Base-by-base conservation (phyloP, 2,888 invertebrate species). In the Polymixis lichenea region DNA sequence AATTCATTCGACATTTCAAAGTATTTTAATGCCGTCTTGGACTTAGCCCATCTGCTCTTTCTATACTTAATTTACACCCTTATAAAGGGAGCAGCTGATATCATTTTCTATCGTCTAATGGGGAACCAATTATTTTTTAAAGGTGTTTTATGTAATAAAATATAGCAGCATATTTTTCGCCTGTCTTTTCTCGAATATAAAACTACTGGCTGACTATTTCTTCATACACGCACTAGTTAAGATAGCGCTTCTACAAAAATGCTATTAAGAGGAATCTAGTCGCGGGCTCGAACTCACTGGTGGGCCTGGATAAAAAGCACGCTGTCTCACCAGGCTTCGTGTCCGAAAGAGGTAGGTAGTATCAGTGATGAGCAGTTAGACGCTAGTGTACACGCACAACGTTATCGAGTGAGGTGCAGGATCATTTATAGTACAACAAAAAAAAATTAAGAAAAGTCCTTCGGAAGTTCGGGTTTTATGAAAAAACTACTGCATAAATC, bases 21-120 rank as follows among this genome's bases (percentile, higher is more conserved):
- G 51, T 76, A 61, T 70, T 66, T 66, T 51, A 64, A 78, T 78
- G 61, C 43, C 15, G 80, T 81, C 73, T 78, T 71, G 38, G 55
- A 70, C 68, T 67, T 46, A 38, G 32, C 32, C 46, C 80, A 83
- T 73, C 80, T 83, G 83, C 83, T 71, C 62, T 65, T 71, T 67
- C 51, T 61, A 53, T 60, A 64, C 62, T 68, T 69, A 53, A 67
- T 58, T 66, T 68, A 71, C 66, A 49, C 65, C 68, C 51, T 38
- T 77, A 51, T 65, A 80, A 46, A 67, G 67, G 25, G 43, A 68
- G 81, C 83, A 83, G 80, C 77, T 83, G 84, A 58, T 22, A 55
- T 32, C 64, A 83, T 83, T 77, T 77, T 62, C 81, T 80, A 84
- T 84, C 73, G 51, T 17, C 62, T 73, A 80, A 70, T 71, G 43